Evolutionary conservation across 2,888 invertebrate species (phyloP), one percentile per base, ranked within the genome.

Genomic region (Catocala sponsa): DNA sequence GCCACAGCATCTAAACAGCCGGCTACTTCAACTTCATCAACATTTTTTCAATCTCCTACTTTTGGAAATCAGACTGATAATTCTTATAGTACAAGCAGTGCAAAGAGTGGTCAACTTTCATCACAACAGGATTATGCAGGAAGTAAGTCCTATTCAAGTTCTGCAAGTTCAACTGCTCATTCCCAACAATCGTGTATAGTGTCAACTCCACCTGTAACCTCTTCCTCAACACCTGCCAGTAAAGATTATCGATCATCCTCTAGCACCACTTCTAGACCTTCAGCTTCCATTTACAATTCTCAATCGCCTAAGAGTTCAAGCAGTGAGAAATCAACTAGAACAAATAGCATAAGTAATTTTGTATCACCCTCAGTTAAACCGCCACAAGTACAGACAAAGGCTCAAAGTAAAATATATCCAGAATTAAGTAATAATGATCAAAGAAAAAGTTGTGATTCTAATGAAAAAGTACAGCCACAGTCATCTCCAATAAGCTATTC

Each of bases 401-500:
- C 97, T 72, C 97, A 97, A 91, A 95, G 96, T 76, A 97, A 97
- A 94, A 96, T 96, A 78, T 97, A 97, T 88, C 96, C 97, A 59
- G 97, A 97, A 81, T 79, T 97, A 74, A 94, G 70, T 75, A 55
- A 44, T 55, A 89, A 82, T 81, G 95, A 88, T 85, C 95, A 89
- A 87, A 94, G 86, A 87, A 95, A 85, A 94, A 95, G 76, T 95
- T 96, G 90, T 95, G 95, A 87, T 82, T 91, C 89, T 86, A 91
- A 92, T 86, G 95, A 94, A 67, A 94, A 93, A 83, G 65, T 88
- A 58, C 95, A 94, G 80, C 93, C 95, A 55, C 96, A 97, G 78
- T 97, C 96, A 12, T 97, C 97, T 12, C 97, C 97, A 7, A 97
- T 97, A 74, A 97, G 97, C 88, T 97, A 96, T 88, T 96, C 97